phyloP scores from a whole-genome alignment of 1,140 invertebrate species.

The Thaumetopoea pityocampa region DNA sequence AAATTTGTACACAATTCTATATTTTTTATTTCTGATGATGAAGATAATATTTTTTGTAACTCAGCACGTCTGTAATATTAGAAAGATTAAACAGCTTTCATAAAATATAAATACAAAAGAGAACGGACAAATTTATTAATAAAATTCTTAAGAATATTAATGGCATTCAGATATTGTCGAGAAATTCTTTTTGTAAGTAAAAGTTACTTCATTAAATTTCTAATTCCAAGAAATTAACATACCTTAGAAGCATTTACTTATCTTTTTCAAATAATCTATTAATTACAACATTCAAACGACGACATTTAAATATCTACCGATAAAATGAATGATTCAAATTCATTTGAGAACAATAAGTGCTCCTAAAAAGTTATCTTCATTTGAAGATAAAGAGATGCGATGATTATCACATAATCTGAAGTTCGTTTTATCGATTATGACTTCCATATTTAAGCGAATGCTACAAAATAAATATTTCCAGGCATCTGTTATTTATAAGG shows the following conservation, averaged over 20 bases:
- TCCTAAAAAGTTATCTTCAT: no score
- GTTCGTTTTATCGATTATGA: no score
- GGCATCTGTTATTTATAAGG: no score
- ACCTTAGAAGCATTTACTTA: conserved; percentile 5
- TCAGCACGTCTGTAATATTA: conserved; percentile 2
- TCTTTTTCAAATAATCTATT: conserved; percentile 1
- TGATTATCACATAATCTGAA: no score
- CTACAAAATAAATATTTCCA: no score
- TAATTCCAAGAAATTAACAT: conserved; percentile 8
- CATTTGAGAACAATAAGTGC: neutral
- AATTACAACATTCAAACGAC: conserved; percentile 5
- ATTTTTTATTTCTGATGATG: neutral
- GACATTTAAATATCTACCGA: no score
- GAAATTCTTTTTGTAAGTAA: conserved; percentile 1
- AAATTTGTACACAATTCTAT: no score
- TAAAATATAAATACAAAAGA: conserved; percentile 9
- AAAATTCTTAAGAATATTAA: conserved; percentile 6
- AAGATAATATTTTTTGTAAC: neutral
- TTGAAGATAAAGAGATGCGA: no score
- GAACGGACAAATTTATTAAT: conserved; percentile 7
- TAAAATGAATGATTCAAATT: neutral
- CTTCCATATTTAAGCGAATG: no score
- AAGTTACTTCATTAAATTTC: conserved; percentile 5
- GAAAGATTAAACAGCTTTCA: neutral
- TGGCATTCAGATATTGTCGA: conserved; percentile 2